These are phyloP conservation scores for Eurosta solidaginis DNA, from an alignment of 1,140 invertebrate genomes.

Conservation along the genomic window DNA sequence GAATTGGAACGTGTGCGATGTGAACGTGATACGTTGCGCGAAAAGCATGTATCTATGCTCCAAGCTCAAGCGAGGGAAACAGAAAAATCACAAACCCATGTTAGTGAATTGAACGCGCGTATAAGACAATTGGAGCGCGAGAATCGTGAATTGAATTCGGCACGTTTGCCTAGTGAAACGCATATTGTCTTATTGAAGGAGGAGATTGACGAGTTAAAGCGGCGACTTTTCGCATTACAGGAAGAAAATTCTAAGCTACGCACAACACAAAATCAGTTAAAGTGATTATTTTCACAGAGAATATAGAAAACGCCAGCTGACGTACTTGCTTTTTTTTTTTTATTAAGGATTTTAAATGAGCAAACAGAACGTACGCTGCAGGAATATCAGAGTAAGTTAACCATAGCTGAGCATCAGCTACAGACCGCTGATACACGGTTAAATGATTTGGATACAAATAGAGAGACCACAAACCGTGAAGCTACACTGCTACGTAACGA, in stretches of 20 bases:
- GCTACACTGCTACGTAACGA: conserved; percentile 43
- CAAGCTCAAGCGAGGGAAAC: conserved; percentile 48
- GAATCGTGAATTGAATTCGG: conserved; percentile 46
- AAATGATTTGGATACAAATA: conserved; percentile 46
- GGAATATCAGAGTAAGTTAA: conserved; percentile 48
- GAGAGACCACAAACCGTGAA: conserved; percentile 39
- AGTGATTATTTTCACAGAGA: conserved; percentile 37
- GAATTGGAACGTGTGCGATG: conserved; percentile 52
- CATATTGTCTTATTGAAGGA: conserved; percentile 48
- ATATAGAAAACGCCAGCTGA: neutral
- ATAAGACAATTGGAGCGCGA: conserved; percentile 47
- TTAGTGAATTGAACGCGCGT: conserved; percentile 42
- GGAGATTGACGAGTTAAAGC: conserved; percentile 44
- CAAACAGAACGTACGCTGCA: conserved; percentile 54
- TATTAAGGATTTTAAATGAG: conserved; percentile 48
- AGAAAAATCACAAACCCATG: conserved; percentile 42
- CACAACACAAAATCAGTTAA: conserved; percentile 46
- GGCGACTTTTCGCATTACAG: conserved; percentile 37
- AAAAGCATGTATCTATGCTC: conserved; percentile 44
- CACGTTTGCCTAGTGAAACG: conserved; percentile 46
- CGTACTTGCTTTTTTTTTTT: neutral
- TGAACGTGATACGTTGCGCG: conserved; percentile 49
- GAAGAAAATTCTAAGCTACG: conserved; percentile 41
- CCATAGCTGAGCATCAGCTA: conserved; percentile 46
- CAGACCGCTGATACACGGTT: conserved; percentile 44